Percentiles rank a stretch among this genome's conserved stretches.
Conservation (phyloP, 2,113 vertebrate species). For the Ochotona curzoniae region DNA sequence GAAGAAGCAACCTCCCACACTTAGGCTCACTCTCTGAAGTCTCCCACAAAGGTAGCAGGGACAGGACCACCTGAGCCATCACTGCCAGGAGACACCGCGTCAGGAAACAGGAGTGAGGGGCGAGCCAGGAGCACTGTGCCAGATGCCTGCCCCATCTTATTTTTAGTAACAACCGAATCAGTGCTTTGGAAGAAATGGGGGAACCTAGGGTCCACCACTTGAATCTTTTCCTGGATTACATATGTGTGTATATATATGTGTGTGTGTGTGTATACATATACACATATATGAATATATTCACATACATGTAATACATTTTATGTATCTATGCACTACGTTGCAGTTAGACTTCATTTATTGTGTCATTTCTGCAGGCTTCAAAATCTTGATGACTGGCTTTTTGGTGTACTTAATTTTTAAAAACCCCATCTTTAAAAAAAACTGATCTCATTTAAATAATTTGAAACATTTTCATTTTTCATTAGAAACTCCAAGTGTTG, state of each 20-base stretch:
- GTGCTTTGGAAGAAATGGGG: not conserved
- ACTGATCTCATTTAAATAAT: constrained; percentile 16
- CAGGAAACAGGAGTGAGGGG: too few species aligned
- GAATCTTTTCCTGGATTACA: not conserved
- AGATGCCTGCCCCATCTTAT: not conserved
- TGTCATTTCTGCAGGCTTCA: constrained; percentile 38
- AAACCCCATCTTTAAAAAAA: not conserved
- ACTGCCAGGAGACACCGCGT: too few species aligned
- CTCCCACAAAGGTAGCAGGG: too few species aligned
- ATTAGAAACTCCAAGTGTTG: not conserved
- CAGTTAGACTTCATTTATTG: constrained; percentile 25
- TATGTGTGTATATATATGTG: not conserved
- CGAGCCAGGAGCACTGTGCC: too few species aligned
- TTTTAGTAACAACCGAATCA: not conserved
- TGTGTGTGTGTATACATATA: not conserved
- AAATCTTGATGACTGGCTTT: not conserved
- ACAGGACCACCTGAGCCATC: too few species aligned
- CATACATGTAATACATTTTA: constrained; percentile 14
- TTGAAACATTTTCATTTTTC: not conserved
- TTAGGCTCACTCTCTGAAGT: too few species aligned
- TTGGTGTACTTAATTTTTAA: not conserved
- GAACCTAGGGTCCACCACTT: not conserved
- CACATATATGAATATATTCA: not conserved
- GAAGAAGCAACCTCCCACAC: too few species aligned
- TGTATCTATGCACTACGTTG: not conserved